A percentile compares a stretch with the other conserved stretches of the same genome.
Evolutionary conservation across 2,113 vertebrate species (phyloP).

Genomic region (Bos taurus): ARS-UCD2.0 NC_037336.1:83032001-83032500

Average conservation of each 20-base stretch:
- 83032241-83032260: neutral
- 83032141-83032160: neutral
- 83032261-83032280: neutral
- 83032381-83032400: neutral
- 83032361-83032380: neutral
- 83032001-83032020: neutral
- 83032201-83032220: neutral
- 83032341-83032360: neutral
- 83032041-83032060: too few relatives aligned
- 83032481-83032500: neutral
- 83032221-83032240: neutral
- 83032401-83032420: neutral
- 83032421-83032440: neutral
- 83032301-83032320: rapidly evolving
- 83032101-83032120: rapidly evolving
- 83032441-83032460: neutral
- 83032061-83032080: neutral
- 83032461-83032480: neutral
- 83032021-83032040: neutral
- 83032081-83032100: neutral
- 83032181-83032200: neutral
- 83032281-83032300: neutral
- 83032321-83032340: neutral
- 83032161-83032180: neutral
- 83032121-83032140: neutral